Evolutionary conservation across 1,140 invertebrate species (phyloP), one percentile per base, ranked within the genome.

Genomic region (Chironomus striatipennis): DNA sequence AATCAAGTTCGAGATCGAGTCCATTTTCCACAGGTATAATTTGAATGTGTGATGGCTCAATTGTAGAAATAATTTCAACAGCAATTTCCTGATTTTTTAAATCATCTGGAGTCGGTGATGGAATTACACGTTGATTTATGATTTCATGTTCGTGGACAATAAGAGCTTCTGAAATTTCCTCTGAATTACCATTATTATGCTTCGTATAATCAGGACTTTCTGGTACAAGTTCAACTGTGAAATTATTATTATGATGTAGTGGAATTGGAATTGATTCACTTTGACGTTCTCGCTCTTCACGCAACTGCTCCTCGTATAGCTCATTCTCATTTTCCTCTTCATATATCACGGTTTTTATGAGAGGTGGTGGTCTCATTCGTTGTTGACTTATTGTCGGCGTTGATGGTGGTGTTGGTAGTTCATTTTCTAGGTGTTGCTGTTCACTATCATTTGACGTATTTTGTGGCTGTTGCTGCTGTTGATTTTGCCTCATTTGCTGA

Each of bases 21-120:
- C 47, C 47, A 57, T 57, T 57, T 57, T 57, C 47, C 47, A 57
- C n/a, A 5, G 47, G 47, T 18, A 70, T 21, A 70, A 70, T 70
- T 21, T 70, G 65, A 70, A 70, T 70, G 65, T 70, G 65, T 8
- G 65, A 18, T 20, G 65, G 65, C 17, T 70, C 65, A 70, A 70
- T 21, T 70, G 65, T 70, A 10, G 65, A 8, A 8, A 70, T 70
- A 10, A 70, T 17, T 70, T 70, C 65, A 17, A 70, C 18, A 70
- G 17, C 20, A 70, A 70, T 70, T 70, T 70, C 65, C 18, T 70
- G 65, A 7, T 20, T 20, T 20, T 70, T 70, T 9, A 20, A 18
- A 70, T 18, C 65, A 17, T 57, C 47, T 57, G 47, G 47, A 57
- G 47, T 57, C 4, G 65, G 20, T 70, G 65, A 20, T 18, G 65